phyloP scores from a whole-genome alignment of 2,113 vertebrate species.

The Bagarius yarrelli region DNA sequence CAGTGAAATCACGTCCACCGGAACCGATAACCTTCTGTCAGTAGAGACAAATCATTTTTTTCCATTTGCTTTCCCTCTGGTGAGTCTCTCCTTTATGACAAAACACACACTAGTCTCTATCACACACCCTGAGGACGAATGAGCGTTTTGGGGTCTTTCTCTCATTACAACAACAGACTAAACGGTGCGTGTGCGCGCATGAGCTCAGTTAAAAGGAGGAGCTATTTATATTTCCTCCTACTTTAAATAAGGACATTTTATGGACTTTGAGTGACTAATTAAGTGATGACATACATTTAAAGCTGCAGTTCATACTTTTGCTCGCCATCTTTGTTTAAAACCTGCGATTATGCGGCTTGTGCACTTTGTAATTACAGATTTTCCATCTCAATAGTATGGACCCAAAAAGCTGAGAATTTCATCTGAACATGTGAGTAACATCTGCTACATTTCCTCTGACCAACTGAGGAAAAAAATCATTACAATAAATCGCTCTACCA shows the following conservation, averaged over 20 bases:
- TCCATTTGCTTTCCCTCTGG: neutral
- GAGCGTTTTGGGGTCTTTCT: constrained; percentile 8
- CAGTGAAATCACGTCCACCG: too few relatives aligned
- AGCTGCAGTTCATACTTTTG: too few relatives aligned
- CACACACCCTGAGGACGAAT: neutral
- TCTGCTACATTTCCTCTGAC: too few relatives aligned
- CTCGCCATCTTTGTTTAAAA: too few relatives aligned
- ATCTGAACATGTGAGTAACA: too few relatives aligned
- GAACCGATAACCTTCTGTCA: neutral
- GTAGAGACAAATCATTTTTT: neutral
- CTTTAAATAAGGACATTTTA: neutral
- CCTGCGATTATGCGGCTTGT: too few relatives aligned
- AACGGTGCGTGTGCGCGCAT: neutral
- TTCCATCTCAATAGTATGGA: too few relatives aligned
- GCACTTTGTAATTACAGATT: too few relatives aligned
- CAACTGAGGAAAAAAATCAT: too few relatives aligned
- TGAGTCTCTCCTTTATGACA: neutral
- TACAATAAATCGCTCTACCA: too few relatives aligned
- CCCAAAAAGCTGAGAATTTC: too few relatives aligned
- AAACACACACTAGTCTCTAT: neutral
- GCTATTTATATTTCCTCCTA: neutral
- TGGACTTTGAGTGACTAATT: neutral
- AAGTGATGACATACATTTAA: neutral
- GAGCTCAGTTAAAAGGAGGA: neutral
- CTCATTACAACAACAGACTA: constrained; percentile 39